A percentile compares a stretch with the other conserved stretches of the same genome.
These are phyloP conservation scores for Plutella xylostella DNA, from an alignment of 2,888 invertebrate species.

Conservation along the genomic window DNA sequence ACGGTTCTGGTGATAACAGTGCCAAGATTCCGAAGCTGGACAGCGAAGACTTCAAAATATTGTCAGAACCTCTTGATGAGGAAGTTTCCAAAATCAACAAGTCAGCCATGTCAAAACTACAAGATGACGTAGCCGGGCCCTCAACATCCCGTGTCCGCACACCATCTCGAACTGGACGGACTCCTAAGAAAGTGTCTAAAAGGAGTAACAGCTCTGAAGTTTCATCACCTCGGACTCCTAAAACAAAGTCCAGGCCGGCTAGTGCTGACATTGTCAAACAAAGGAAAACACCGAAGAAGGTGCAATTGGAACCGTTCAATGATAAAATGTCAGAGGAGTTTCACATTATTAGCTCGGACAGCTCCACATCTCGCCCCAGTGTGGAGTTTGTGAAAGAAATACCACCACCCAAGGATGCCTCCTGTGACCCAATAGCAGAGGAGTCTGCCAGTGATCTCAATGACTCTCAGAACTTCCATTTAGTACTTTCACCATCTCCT, in stretches of 20 bases:
- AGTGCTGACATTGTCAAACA: slow-evolving; percentile 44
- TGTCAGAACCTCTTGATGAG: slow-evolving; percentile 43
- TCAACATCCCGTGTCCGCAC: slow-evolving; percentile 43
- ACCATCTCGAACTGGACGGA: slow-evolving; percentile 36
- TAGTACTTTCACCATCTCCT: slow-evolving; percentile 44
- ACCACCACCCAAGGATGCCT: slow-evolving; percentile 25
- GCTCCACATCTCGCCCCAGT: slow-evolving; percentile 31
- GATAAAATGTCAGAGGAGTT: slow-evolving; percentile 18
- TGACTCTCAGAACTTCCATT: slow-evolving; percentile 55
- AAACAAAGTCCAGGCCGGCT: slow-evolving; percentile 45
- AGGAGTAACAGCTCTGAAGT: slow-evolving; percentile 52
- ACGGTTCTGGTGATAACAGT: slow-evolving; percentile 29
- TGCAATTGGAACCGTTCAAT: slow-evolving; percentile 9
- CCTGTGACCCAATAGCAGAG: slow-evolving; percentile 22
- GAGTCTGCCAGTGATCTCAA: slow-evolving; percentile 39
- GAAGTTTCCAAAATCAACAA: slow-evolving; percentile 47
- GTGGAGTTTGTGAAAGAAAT: slow-evolving; percentile 41
- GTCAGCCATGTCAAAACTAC: slow-evolving; percentile 19
- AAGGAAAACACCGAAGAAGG: slow-evolving; percentile 35
- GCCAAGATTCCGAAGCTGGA: slow-evolving; percentile 50
- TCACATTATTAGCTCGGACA: slow-evolving; percentile 24
- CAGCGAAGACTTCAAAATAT: slow-evolving; percentile 27
- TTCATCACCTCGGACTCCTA: slow-evolving; percentile 40
- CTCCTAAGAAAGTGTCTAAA: slow-evolving; percentile 43
- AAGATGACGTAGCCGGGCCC: slow-evolving; percentile 30